Percentiles rank a stretch among this genome's conserved stretches.
Evolutionary conservation across 2,888 invertebrate genomes (phyloP).

Genomic region (Cephus spinipes): DNA sequence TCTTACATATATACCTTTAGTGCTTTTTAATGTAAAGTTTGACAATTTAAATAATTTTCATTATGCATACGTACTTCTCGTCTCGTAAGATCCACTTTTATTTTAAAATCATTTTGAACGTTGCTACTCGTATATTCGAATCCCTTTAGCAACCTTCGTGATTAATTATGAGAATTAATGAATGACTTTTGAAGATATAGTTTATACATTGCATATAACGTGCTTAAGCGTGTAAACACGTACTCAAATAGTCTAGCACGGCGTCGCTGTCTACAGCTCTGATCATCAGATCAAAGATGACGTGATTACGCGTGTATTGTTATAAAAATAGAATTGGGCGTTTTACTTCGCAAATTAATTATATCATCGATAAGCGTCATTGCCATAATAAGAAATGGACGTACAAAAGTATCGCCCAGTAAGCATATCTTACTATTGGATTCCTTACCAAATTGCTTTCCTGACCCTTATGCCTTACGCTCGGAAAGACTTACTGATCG

Average conservation of each 20-base stretch:
- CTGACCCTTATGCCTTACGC: too few relatives aligned
- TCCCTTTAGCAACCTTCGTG: too few relatives aligned
- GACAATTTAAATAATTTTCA: too few relatives aligned
- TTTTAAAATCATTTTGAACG: too few relatives aligned
- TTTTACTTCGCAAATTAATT: background rate
- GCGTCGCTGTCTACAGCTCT: background rate
- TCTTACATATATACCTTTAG: too few relatives aligned
- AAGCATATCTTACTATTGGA: background rate
- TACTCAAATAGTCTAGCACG: background rate
- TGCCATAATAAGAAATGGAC: background rate
- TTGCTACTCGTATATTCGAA: too few relatives aligned
- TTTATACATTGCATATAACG: background rate
- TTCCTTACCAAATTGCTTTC: too few relatives aligned
- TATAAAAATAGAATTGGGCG: background rate
- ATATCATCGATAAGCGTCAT: background rate
- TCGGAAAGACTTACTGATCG: background rate
- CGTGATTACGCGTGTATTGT: background rate
- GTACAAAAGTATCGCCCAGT: background rate
- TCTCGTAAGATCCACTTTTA: too few relatives aligned
- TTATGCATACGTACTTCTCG: too few relatives aligned
- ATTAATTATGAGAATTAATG: background rate
- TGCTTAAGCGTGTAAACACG: background rate
- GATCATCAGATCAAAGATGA: background rate
- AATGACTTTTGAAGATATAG: background rate
- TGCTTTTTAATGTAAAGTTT: too few relatives aligned